Conservation (phyloP, 2,888 invertebrate genomes). For the Sminthurinus aureus region DNA sequence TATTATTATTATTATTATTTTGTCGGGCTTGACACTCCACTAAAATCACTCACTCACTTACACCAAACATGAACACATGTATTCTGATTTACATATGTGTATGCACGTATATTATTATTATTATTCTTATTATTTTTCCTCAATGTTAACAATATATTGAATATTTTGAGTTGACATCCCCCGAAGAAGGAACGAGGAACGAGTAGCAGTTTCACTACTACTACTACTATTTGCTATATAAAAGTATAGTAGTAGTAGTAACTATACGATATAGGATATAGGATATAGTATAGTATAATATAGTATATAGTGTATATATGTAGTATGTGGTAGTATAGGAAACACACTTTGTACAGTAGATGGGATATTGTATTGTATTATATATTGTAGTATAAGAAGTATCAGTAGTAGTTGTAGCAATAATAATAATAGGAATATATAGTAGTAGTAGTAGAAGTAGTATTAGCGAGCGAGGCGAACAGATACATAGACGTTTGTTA, state of each 20-base stretch:
- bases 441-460: slow-evolving; percentile 3
- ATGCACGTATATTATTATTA: background rate
- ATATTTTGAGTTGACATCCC: background rate
- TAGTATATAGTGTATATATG: background rate
- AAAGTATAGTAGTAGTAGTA: background rate
- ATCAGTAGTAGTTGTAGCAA: slow-evolving; percentile 1
- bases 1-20: too few relatives aligned
- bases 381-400: too few relatives aligned
- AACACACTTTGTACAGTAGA: slow-evolving; percentile 48
- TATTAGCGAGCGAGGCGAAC: background rate
- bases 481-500: slow-evolving; percentile 27
- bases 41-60: background rate
- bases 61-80: too few relatives aligned
- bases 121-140: background rate
- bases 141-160: background rate
- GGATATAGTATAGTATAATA: background rate
- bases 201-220: background rate
- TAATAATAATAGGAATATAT: too few relatives aligned
- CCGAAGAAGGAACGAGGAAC: background rate
- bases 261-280: background rate
- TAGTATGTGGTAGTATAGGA: slow-evolving; percentile 41
- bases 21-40: background rate
- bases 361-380: slow-evolving; percentile 5
- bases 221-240: background rate
- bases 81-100: background rate